A percentile compares a stretch with the other conserved stretches of the same genome.
phyloP scores from a whole-genome alignment of 2,113 vertebrate species.

The Castor canadensis region DNA sequence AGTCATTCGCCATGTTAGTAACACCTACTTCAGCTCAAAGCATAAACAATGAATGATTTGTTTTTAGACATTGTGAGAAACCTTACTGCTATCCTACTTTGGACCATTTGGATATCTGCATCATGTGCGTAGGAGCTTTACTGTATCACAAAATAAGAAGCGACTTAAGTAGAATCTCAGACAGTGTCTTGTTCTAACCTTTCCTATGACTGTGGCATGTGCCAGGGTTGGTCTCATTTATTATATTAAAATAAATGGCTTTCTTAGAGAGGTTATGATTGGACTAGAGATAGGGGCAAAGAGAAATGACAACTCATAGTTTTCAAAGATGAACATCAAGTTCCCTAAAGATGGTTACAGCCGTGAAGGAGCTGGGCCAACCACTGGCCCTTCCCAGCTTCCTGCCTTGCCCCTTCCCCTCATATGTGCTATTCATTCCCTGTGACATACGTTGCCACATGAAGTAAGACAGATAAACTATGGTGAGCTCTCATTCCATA shows the following conservation, averaged over 20 bases:
- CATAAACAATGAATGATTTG: slow-evolving; percentile 5
- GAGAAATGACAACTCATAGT: slow-evolving; percentile 24
- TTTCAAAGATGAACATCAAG: slow-evolving; percentile 9
- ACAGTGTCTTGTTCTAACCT: background rate
- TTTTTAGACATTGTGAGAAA: slow-evolving; percentile 46
- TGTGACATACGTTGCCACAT: background rate
- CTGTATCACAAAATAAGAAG: slow-evolving; percentile 1
- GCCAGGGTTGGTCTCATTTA: slow-evolving; percentile 34
- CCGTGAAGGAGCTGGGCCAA: background rate
- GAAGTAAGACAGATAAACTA: background rate
- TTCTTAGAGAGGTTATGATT: background rate
- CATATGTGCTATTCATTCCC: slow-evolving; percentile 6
- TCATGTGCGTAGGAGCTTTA: background rate
- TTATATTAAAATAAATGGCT: slow-evolving; percentile 51
- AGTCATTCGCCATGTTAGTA: slow-evolving; percentile 46
- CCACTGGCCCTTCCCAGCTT: background rate
- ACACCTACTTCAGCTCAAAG: slow-evolving; percentile 33
- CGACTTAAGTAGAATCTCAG: background rate
- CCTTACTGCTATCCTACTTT: slow-evolving; percentile 34
- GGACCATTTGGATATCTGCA: background rate
- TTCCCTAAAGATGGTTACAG: slow-evolving; percentile 10
- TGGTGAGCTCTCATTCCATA: background rate
- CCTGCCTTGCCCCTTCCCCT: background rate
- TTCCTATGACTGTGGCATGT: background rate
- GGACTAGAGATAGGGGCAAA: background rate